Evolutionary conservation across 2,888 invertebrate genomes (phyloP).

Genomic region (Tachina lurida): DNA sequence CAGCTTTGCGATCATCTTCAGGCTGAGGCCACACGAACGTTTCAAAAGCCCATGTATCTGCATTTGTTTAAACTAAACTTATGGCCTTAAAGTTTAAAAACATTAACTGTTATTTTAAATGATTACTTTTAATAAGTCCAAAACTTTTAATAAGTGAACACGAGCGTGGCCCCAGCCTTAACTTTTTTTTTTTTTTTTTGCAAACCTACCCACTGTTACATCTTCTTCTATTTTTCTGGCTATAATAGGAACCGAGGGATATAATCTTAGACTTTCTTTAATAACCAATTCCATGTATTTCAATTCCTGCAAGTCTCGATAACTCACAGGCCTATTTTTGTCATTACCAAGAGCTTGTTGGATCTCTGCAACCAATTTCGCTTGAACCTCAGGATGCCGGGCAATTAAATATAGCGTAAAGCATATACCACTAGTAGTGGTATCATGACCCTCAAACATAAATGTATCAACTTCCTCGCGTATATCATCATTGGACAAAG

Average conservation of each 20-base stretch:
- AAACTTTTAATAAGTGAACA: no score
- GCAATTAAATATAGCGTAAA: conserved; percentile 78
- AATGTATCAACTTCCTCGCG: conserved; percentile 89
- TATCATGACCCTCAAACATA: conserved; percentile 83
- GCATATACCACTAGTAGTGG: conserved; percentile 78
- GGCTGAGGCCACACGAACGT: no score
- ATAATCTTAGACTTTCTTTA: conserved; percentile 86
- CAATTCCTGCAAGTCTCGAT: conserved; percentile 75
- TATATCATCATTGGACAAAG: conserved; percentile 85
- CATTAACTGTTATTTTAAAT: no score
- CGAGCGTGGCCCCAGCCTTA: no score
- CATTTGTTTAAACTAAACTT: no score
- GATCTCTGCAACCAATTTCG: conserved; percentile 77
- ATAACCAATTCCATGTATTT: conserved; percentile 86
- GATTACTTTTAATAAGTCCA: no score
- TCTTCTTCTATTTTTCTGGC: conserved; percentile 84
- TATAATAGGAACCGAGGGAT: conserved; percentile 87
- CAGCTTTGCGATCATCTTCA: no score
- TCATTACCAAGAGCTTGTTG: conserved; percentile 75
- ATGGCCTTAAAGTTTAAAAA: no score
- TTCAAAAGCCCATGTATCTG: no score
- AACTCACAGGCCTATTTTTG: conserved; percentile 69
- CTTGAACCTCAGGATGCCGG: conserved; percentile 77
- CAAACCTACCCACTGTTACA: conserved; percentile 83
- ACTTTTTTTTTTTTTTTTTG: neutral